Evolutionary conservation across 37 sponge, comb jelly and placozoan genomes (phyloP), one percentile per base, ranked within the genome.

Genomic region (Oscarella lobularis): DNA sequence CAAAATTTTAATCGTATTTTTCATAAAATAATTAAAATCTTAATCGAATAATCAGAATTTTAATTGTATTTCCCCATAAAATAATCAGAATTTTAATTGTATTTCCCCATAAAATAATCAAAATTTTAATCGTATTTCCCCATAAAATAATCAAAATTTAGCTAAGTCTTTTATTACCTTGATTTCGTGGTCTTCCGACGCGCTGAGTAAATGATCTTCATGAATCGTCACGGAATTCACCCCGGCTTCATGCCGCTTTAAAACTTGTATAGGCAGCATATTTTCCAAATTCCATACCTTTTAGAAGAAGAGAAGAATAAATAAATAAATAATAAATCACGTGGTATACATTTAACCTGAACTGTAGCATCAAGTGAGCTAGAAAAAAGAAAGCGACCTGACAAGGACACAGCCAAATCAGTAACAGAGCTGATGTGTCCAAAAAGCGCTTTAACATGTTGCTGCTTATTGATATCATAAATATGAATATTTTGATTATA

Each of bases 201-300:
- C 90, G 39, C 90, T 82, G 77, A 85, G 88, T 67, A 93, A 81
- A 35, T 81, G 76, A 70, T 93, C 94, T 34, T 87, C 82, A 65
- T 72, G 81, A n/a, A 93, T 30, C 4, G 90, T 81, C 38, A 93
- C 39, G 14, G 88, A 75, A 20, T 82, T 76, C 36, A 93, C 81
- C 6, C 87, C 67, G 41, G 81, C 84, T 78, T 93, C 94, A 36
- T 93, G 94, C 73, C 94, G 81, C 48, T 93, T 86, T 0, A 93
- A 78, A 33, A 87, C 76, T 41, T 86, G 85, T 33, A 93, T 89
- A 2, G 94, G 94, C 27, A 93, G 80, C 83, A 84, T 81, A 69
- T 93, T 93, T 73, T 89, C 90, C 80, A 93, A 74, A 48, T 86
- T 87, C 94, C 94, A 93, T 3, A 93, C 87, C 92, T 91, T 35